Conservation (phyloP, 1,140 invertebrate genomes). For the Calliphora vicina region DNA sequence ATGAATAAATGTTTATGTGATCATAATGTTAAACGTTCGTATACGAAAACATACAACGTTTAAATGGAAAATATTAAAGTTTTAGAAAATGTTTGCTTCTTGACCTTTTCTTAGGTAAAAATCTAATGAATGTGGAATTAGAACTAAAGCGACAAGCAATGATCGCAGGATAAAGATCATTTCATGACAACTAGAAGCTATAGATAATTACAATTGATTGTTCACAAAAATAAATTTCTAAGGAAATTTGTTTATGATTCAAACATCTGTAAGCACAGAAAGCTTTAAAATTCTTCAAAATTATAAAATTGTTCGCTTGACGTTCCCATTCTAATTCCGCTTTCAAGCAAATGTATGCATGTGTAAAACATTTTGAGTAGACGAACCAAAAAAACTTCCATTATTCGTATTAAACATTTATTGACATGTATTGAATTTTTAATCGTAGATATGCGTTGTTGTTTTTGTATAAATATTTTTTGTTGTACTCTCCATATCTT, state of each 20-base stretch:
- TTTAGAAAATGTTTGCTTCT: background rate
- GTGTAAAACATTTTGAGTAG: background rate
- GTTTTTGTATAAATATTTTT: background rate
- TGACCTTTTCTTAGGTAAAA: background rate
- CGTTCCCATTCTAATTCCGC: background rate
- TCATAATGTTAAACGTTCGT: background rate
- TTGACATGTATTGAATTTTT: background rate
- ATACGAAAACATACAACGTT: too few species aligned
- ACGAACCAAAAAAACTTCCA: too few species aligned
- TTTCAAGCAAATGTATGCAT: background rate
- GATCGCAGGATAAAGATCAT: too few species aligned
- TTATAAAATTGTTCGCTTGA: too few species aligned
- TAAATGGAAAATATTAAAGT: background rate
- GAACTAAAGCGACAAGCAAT: background rate
- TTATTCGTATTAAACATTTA: background rate
- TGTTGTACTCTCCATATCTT: background rate
- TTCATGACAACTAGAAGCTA: too few species aligned
- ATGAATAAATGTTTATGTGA: background rate
- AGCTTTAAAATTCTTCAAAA: too few species aligned
- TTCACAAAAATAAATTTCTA: too few species aligned
- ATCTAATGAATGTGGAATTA: background rate
- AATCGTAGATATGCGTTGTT: background rate
- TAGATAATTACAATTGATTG: too few species aligned
- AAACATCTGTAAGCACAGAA: too few species aligned
- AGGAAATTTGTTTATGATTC: too few species aligned